Evolutionary conservation across 1,140 invertebrate species (phyloP), one percentile per base, ranked within the genome.

Genomic region (Danaus melanippus): DNA sequence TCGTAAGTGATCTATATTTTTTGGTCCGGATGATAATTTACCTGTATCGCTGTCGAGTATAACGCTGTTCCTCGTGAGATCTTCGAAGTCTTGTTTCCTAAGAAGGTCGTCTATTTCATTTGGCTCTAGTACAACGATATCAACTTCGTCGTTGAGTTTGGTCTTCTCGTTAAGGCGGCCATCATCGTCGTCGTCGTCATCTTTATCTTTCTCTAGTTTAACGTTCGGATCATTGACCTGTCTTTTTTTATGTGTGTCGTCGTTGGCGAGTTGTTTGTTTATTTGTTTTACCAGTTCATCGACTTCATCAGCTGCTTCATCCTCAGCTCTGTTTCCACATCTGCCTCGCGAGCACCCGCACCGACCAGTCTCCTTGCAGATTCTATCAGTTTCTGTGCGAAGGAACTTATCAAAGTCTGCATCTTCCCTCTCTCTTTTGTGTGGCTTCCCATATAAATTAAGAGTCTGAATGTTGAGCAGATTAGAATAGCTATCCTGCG

Each of bases 251-350:
- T 51, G 41, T n/a, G 15, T 11, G 21, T 54, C 39, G 10, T 52
- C 44, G 42, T n/a, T 55, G 42, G n/a, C 10, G 11, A 49, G 11
- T n/a, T 58, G 55, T 21, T 43, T 17, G 11, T 58, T 57, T 15
- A 64, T 49, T 48, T 55, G 47, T 39, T 55, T 41, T 8, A 64
- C 46, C 11, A 58, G 10, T 42, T 53, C 12, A 32, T 57, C 51
- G 12, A 65, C 53, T 12, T 61, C 62, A 41, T 54, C 15, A 10
- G 46, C 43, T 15, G 58, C 32, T 8, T 56, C 46, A 21, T 54
- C 57, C 2, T 40, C 42, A 10, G 42, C 15, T n/a, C 12, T 40
- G n/a, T 8, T 21, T 42, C 54, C 39, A 39, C 57, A 59, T 1
- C 43, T 15, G 15, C 10, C 7, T 10, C 52, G 42, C 4, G 47